Conservation (phyloP, 2,888 invertebrate species). For the Phoenoteleia sp. region DNA sequence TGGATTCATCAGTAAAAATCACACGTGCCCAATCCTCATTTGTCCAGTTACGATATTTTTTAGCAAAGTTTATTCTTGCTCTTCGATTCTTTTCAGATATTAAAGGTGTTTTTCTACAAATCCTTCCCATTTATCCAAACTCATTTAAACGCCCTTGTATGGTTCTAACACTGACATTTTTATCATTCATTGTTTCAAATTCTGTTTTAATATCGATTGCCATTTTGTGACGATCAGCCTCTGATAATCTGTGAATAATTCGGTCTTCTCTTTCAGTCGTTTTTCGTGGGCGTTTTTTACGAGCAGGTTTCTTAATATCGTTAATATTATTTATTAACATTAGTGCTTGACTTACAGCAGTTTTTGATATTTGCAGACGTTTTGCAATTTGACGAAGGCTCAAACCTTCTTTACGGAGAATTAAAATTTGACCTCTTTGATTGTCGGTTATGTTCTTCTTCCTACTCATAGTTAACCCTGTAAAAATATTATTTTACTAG, state of each 20-base stretch:
- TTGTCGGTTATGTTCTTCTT: background rate
- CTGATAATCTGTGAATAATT: slow-evolving; percentile 20
- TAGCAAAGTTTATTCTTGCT: slow-evolving; percentile 37
- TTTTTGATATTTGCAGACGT: slow-evolving; percentile 12
- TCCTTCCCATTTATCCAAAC: slow-evolving; percentile 5
- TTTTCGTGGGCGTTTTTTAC: slow-evolving; percentile 15
- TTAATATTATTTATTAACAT: background rate
- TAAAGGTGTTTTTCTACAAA: slow-evolving; percentile 36
- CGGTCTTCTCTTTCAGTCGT: slow-evolving; percentile 1
- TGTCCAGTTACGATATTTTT: background rate
- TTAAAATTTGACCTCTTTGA: background rate
- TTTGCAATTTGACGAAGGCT: slow-evolving; percentile 8
- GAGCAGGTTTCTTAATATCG: slow-evolving; percentile 2
- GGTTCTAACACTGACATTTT: background rate
- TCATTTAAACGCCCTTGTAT: slow-evolving; percentile 14
- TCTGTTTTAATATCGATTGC: background rate
- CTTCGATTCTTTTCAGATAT: slow-evolving; percentile 43
- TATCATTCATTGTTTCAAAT: background rate
- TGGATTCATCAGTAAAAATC: slow-evolving; percentile 52
- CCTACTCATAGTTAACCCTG: slow-evolving; percentile 5
- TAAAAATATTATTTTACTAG: too few species aligned
- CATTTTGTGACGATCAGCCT: slow-evolving; percentile 16
- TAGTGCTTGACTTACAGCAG: slow-evolving; percentile 10
- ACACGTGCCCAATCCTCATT: slow-evolving; percentile 9
- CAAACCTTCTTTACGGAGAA: background rate